Conservation (phyloP, 2,888 invertebrate genomes). For the Epinotia bilunana region DNA sequence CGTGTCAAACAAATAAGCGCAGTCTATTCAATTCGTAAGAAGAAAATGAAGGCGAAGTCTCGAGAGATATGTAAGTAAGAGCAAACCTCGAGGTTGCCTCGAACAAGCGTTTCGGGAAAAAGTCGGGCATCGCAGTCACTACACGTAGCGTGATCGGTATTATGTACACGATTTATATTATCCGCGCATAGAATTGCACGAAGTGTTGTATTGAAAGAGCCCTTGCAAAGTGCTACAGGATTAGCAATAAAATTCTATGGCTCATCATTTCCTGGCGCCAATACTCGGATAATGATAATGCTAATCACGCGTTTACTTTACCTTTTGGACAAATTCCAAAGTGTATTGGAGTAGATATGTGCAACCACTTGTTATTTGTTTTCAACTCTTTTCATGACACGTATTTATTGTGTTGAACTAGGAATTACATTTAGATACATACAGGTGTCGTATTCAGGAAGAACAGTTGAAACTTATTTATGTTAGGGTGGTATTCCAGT, state of each 20-base stretch:
- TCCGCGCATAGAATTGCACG: constrained; percentile 1
- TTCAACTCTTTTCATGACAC: constrained; percentile 14
- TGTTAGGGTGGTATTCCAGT: no score
- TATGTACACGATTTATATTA: constrained; percentile 4
- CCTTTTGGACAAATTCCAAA: constrained; percentile 37
- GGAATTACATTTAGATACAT: neutral
- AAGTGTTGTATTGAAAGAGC: neutral
- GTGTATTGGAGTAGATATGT: constrained; percentile 14
- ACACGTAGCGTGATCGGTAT: neutral
- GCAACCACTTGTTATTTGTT: constrained; percentile 19
- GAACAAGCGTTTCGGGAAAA: neutral
- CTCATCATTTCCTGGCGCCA: constrained; percentile 28
- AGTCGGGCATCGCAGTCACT: neutral
- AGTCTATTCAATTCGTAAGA: no score
- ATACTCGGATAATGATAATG: constrained; percentile 5
- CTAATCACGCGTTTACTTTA: constrained; percentile 7
- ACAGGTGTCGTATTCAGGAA: no score
- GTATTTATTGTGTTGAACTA: neutral
- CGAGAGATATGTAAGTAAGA: no score
- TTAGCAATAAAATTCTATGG: constrained; percentile 10
- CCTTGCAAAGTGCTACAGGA: neutral
- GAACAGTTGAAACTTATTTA: no score
- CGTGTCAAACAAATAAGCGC: no score
- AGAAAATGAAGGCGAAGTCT: no score
- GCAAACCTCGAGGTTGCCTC: neutral